Percentiles rank a stretch among this genome's conserved stretches.
Evolutionary conservation across 2,113 vertebrate species (phyloP).

Genomic region (Mesoclemmys tuberculata): DNA sequence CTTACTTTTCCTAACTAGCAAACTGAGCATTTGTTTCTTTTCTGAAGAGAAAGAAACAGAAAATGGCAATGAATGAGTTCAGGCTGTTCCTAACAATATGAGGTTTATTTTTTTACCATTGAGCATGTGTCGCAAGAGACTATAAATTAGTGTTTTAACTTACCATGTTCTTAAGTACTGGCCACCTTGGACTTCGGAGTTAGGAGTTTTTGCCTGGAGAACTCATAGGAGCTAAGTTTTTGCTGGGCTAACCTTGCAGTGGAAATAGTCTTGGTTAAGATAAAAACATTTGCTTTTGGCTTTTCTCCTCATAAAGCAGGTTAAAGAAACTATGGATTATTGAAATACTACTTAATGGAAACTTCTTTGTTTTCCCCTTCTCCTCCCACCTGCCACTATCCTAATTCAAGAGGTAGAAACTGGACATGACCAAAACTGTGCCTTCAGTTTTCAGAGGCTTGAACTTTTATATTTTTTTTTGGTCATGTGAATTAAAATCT

Average conservation of each 20-base stretch:
- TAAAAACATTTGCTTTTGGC: neutral
- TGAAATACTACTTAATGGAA: neutral
- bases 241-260: neutral
- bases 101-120: slow-evolving; percentile 18
- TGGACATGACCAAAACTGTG: neutral
- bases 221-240: neutral
- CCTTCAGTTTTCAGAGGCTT: neutral
- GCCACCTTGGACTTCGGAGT: neutral
- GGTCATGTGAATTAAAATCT: neutral
- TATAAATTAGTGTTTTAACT: rapidly evolving
- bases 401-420: neutral
- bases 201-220: neutral
- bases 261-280: neutral
- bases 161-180: neutral
- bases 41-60: neutral
- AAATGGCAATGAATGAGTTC: slow-evolving; percentile 33
- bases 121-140: neutral
- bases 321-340: neutral
- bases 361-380: neutral
- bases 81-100: neutral
- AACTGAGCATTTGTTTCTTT: neutral
- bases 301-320: neutral
- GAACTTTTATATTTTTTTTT: neutral
- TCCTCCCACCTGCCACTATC: neutral
- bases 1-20: neutral